A percentile compares a stretch with the other conserved stretches of the same genome.
phyloP scores from a whole-genome alignment of 2,888 invertebrate genomes.

The Eupithecia abbreviata region DNA sequence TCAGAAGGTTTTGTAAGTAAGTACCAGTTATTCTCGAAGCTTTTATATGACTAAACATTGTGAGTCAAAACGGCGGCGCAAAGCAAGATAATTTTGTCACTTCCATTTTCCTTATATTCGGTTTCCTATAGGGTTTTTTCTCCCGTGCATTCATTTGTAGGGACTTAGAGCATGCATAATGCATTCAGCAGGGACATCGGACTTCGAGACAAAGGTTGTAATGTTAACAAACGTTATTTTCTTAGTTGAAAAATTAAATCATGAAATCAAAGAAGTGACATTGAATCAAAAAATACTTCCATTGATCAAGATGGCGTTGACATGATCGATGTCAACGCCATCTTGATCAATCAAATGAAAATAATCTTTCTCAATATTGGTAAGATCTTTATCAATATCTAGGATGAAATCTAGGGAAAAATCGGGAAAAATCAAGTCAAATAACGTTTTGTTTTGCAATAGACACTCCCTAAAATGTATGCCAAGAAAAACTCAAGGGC shows the following conservation, averaged over 20 bases:
- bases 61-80: neutral
- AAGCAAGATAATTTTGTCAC: constrained; percentile 23
- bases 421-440: too few relatives aligned
- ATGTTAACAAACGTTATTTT: constrained; percentile 21
- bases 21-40: too few relatives aligned
- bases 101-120: constrained; percentile 43
- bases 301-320: too few relatives aligned
- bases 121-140: constrained; percentile 66
- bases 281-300: too few relatives aligned
- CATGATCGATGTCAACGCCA: too few relatives aligned
- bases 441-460: neutral
- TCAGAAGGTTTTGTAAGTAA: too few relatives aligned
- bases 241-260: neutral
- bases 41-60: neutral
- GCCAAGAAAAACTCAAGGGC: neutral
- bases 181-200: constrained; percentile 77
- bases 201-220: constrained; percentile 60
- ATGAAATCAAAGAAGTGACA: too few relatives aligned
- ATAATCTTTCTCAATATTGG: too few relatives aligned
- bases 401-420: too few relatives aligned
- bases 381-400: too few relatives aligned
- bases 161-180: constrained; percentile 80
- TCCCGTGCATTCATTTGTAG: constrained; percentile 78
- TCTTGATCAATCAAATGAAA: too few relatives aligned
- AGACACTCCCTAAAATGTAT: neutral